A percentile compares a stretch with the other conserved stretches of the same genome.
Conservation (phyloP, 2,113 vertebrate genomes). For the Galeopterus variegatus region DNA sequence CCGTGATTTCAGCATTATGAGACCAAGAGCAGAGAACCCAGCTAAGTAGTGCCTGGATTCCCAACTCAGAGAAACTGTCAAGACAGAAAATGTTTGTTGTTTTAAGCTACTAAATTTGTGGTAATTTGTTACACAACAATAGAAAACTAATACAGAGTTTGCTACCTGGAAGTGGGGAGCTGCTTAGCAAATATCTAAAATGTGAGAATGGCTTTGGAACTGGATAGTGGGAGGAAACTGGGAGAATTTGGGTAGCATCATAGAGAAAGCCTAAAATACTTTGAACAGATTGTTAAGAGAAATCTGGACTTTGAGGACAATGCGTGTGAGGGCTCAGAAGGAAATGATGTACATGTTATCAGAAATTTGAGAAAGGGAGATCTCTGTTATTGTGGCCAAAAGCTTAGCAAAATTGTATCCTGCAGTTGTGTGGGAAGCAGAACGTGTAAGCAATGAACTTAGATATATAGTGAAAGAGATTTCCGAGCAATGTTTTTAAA, state of each 20-base stretch:
- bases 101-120: background rate
- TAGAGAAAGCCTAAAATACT: background rate
- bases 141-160: background rate
- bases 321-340: background rate
- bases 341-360: background rate
- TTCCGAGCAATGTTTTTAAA: conserved; percentile 17
- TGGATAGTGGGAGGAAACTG: background rate
- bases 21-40: background rate
- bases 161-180: background rate
- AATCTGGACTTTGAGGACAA: background rate
- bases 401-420: background rate
- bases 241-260: background rate
- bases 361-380: background rate
- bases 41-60: background rate
- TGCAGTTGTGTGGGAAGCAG: background rate
- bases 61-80: background rate
- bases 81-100: background rate
- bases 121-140: background rate
- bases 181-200: background rate
- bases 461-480: background rate
- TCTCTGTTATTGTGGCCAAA: background rate
- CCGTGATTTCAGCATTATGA: background rate
- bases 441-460: background rate
- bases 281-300: background rate
- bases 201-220: background rate